Percentiles rank a stretch among this genome's conserved stretches.
Evolutionary conservation across 2,888 invertebrate genomes (phyloP).

Genomic region (Argynnis bischoffii): DNA sequence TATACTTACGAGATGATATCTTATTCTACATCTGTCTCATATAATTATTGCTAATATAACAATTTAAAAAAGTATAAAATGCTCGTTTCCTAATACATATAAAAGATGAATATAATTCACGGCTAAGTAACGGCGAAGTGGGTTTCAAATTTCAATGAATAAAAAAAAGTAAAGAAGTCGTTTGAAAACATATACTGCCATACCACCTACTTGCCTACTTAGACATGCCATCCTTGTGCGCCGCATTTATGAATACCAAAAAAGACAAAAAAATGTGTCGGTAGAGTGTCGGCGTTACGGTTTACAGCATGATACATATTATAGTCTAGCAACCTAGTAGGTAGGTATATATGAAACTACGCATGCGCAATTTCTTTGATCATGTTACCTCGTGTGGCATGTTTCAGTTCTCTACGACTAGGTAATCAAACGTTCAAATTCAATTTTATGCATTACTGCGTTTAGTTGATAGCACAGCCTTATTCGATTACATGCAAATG

Average conservation of each 20-base stretch:
- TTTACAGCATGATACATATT: slow-evolving; percentile 28
- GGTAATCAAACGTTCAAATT: slow-evolving; percentile 5
- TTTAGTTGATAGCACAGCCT: slow-evolving; percentile 13
- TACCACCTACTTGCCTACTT: slow-evolving; percentile 11
- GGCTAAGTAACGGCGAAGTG: slow-evolving; percentile 16
- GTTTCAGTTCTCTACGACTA: neutral
- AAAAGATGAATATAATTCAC: slow-evolving; percentile 10
- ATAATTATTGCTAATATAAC: neutral
- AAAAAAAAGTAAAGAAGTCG: slow-evolving; percentile 16
- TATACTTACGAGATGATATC: too few relatives aligned
- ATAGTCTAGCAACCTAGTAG: slow-evolving; percentile 22
- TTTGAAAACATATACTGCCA: slow-evolving; percentile 16
- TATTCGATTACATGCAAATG: slow-evolving; percentile 12
- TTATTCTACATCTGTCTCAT: neutral
- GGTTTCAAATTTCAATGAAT: slow-evolving; percentile 20
- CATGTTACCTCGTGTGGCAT: slow-evolving; percentile 16
- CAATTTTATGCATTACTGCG: neutral
- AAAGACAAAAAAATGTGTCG: slow-evolving; percentile 34
- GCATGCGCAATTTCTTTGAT: slow-evolving; percentile 28
- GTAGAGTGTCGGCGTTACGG: slow-evolving; percentile 24
- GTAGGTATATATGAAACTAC: slow-evolving; percentile 21
- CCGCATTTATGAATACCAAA: slow-evolving; percentile 31
- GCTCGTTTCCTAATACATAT: neutral
- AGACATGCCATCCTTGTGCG: slow-evolving; percentile 26
- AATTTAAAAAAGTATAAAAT: slow-evolving; percentile 4